These are phyloP conservation scores for Chunga burmeisteri DNA, from an alignment of 2,113 vertebrate species.

Conservation along the genomic window DNA sequence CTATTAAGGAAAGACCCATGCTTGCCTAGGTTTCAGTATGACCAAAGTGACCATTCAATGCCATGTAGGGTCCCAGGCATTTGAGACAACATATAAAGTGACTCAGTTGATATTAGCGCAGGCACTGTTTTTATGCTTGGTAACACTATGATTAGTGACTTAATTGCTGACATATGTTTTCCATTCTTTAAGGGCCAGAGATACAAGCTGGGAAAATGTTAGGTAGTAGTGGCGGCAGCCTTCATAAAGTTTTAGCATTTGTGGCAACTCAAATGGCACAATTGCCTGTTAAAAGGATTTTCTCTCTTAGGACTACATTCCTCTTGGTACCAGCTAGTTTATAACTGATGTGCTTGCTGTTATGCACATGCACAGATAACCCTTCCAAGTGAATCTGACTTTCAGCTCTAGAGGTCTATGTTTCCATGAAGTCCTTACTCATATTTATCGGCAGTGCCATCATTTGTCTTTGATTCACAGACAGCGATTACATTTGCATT, in stretches of 20 bases:
- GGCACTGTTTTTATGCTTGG: not conserved
- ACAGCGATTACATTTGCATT: conserved; percentile 26
- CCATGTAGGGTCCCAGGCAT: not conserved
- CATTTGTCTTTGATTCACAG: conserved; percentile 21
- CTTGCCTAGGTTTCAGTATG: not conserved
- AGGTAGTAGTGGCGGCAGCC: not conserved
- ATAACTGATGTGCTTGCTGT: not conserved
- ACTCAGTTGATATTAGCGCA: not conserved
- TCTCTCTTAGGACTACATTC: not conserved
- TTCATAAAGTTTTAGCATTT: not conserved
- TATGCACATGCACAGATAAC: not conserved
- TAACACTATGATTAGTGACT: not conserved
- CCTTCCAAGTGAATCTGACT: not conserved
- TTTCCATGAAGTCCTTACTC: not conserved
- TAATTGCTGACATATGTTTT: not conserved
- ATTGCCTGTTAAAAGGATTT: not conserved
- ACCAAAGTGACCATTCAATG: not conserved
- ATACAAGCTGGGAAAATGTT: not conserved
- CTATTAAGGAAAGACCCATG: not conserved
- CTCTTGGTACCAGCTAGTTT: not conserved
- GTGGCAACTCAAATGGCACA: not conserved
- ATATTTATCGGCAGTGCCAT: not conserved
- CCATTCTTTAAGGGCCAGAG: not conserved
- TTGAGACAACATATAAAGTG: not conserved
- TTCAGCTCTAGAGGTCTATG: not conserved